Evolutionary conservation across 2,888 invertebrate genomes (phyloP), one percentile per base, ranked within the genome.

Genomic region (Strigamia crassipes): DNA sequence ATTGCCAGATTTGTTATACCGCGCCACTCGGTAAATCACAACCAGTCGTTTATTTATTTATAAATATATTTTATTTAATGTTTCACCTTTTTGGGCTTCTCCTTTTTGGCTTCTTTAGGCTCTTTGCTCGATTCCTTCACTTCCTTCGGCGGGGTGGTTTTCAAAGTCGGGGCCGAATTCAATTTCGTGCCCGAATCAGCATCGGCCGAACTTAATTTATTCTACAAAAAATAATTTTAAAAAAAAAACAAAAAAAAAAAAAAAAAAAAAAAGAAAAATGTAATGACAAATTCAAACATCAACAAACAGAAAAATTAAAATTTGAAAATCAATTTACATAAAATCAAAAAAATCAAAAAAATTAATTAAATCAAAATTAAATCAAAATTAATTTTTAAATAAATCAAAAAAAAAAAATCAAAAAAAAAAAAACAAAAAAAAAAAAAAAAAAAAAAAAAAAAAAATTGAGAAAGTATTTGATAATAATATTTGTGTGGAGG

Each of bases 41-140:
- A 3, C 27, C 27, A 27, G 27, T 27, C 3, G 3, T 27, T 27
- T 27, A 27, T 27, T 27, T 27, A 27, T 27, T 27, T 27, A 27
- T 27, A 2, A 2, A 27, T 27, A 2, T 27, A 27, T 27, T 27
- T 27, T 27, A 27, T 42, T 42, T 42, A 15, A 42, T 1, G 42
- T 66, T 61, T 61, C n/a, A 81, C 81, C 81, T 81, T 81, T 66
- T 81, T 81, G 5, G 61, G 81, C 21, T 66, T 81, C n/a, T 81
- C 81, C 21, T 81, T 81, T 42, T 81, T 81, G 18, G 61, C 13
- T 81, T 81, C 81, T 66, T 81, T 81, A 3, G 31, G 61, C 42
- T 81, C 81, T 38, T 81, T 81, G 66, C 0, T 38, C 46, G 51
- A 21, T 23, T 80, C 80, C 41, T 79, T 79, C 8, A 21, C 41